Percentiles rank a stretch among this genome's conserved stretches.
Conservation (phyloP, 92 coral and sea anemone species). For the Epizoanthus ramosus region DNA sequence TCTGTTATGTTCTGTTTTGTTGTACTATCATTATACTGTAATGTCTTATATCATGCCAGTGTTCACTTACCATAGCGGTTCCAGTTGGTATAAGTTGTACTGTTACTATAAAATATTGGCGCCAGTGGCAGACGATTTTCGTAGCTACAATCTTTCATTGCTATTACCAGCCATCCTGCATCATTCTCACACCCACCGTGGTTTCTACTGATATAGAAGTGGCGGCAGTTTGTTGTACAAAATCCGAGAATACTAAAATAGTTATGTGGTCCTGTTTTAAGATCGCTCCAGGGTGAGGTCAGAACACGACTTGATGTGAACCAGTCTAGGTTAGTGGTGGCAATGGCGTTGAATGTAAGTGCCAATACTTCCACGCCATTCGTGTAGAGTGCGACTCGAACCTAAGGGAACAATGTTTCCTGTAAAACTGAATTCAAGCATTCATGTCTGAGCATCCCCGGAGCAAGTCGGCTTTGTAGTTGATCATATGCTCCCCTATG, state of each 20-base stretch:
- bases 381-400: conserved; percentile 32
- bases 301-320: conserved; percentile 29
- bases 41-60: neutral
- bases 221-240: neutral
- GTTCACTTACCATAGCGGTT: conserved; percentile 11
- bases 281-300: conserved; percentile 53
- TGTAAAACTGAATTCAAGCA: no score
- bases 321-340: conserved; percentile 24
- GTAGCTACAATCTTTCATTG: conserved; percentile 19
- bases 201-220: conserved; percentile 38
- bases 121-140: conserved; percentile 6
- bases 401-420: conserved; percentile 15
- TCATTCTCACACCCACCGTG: conserved; percentile 20
- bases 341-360: conserved; percentile 14
- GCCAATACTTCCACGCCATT: conserved; percentile 17
- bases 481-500: no score
- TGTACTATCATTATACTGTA: no score
- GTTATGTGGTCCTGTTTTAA: conserved; percentile 9
- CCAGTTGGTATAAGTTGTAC: conserved; percentile 36
- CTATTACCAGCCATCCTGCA: conserved; percentile 42
- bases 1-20: no score
- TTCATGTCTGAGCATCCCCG: no score
- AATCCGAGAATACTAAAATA: conserved; percentile 21
- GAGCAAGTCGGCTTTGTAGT: no score
- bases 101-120: conserved; percentile 35